Percentiles rank a stretch among this genome's conserved stretches.
Conservation (phyloP, 2,797 vertebrate species). For the Chloroceryle amazona region DNA sequence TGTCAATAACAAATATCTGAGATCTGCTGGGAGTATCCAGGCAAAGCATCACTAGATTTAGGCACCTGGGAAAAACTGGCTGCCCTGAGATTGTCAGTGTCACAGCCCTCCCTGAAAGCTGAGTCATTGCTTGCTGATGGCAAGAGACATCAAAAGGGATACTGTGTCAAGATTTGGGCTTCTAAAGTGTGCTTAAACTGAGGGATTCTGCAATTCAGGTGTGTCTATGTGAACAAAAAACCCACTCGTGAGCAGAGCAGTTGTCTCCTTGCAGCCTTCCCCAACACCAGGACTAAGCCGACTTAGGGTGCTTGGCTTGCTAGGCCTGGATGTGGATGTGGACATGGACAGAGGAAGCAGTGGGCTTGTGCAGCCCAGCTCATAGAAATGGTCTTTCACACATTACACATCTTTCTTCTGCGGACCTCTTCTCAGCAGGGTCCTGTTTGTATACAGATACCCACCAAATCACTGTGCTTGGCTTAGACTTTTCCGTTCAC, state of each 20-base stretch:
- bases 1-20: background rate
- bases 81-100: background rate
- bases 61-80: background rate
- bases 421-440: background rate
- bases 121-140: background rate
- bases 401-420: background rate
- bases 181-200: background rate
- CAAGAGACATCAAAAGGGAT: background rate
- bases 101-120: background rate
- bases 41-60: background rate
- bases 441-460: background rate
- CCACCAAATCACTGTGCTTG: background rate
- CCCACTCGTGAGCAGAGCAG: accelerated
- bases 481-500: background rate
- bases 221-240: background rate
- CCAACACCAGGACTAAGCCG: background rate
- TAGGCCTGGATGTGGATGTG: background rate
- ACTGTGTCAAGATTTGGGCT: background rate
- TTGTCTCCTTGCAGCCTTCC: background rate
- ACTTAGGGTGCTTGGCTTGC: background rate
- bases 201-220: background rate
- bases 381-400: background rate
- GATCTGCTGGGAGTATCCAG: background rate
- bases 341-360: background rate
- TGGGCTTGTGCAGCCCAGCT: background rate